These are phyloP conservation scores for Sinelater perroti DNA, from an alignment of 2,888 invertebrate genomes.

Conservation along the genomic window DNA sequence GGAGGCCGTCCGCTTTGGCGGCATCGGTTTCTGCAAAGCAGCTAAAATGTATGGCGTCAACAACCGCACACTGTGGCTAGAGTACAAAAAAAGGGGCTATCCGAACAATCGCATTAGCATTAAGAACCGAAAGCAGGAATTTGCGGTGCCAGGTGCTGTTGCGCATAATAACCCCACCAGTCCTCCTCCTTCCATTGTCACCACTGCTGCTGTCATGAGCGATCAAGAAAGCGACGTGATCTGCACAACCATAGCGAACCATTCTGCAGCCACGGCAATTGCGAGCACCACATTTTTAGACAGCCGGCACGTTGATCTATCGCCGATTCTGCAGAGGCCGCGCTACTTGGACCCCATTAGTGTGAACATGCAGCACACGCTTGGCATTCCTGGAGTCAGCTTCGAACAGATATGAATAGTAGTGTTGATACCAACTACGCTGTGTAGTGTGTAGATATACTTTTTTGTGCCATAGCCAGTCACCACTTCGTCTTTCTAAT, in stretches of 20 bases:
- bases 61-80: conserved; percentile 85
- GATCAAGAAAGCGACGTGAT: conserved; percentile 52
- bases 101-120: conserved; percentile 82
- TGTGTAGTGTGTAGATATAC: too few relatives aligned
- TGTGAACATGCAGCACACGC: conserved; percentile 60
- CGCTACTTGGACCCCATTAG: conserved; percentile 54
- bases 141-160: conserved; percentile 53
- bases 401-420: conserved; percentile 76
- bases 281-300: conserved; percentile 73
- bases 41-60: conserved; percentile 86
- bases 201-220: neutral
- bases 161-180: conserved; percentile 62
- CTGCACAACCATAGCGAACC: conserved; percentile 49
- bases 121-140: conserved; percentile 76
- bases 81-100: conserved; percentile 85
- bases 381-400: conserved; percentile 79
- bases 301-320: conserved; percentile 74
- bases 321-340: conserved; percentile 65
- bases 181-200: conserved; percentile 1
- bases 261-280: conserved; percentile 59
- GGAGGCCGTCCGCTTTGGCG: conserved; percentile 83
- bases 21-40: conserved; percentile 87
- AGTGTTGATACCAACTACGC: too few relatives aligned
- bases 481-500: too few relatives aligned
- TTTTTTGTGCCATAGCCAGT: too few relatives aligned